Evolutionary conservation across 2,888 invertebrate genomes (phyloP).

Genomic region (Cantharis nigra): DNA sequence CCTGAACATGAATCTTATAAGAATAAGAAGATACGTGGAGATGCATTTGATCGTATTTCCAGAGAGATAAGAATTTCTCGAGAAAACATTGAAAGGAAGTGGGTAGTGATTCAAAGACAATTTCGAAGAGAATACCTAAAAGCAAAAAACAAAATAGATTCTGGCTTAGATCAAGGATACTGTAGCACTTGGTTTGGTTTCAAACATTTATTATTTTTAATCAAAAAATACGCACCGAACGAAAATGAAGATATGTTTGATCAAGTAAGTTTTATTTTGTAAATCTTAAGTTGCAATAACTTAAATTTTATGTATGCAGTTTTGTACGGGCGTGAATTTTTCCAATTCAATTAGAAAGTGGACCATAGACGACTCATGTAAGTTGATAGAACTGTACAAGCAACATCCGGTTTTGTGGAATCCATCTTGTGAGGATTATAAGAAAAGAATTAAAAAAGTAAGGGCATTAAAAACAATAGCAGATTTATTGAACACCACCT

Average conservation of each 20-base stretch:
- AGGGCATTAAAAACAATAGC: constrained; percentile 4
- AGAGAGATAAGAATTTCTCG: not conserved
- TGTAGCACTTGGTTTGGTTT: not conserved
- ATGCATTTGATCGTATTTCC: not conserved
- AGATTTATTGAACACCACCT: constrained; percentile 3
- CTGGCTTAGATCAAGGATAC: not conserved
- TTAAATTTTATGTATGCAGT: not conserved
- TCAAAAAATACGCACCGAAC: not conserved
- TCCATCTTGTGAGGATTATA: not conserved
- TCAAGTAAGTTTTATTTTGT: not conserved
- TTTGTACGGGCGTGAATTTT: not conserved
- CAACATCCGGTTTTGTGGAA: constrained; percentile 2
- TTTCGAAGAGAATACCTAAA: not conserved
- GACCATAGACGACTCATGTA: not conserved
- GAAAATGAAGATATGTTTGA: not conserved
- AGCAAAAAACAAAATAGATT: not conserved
- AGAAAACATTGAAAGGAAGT: not conserved
- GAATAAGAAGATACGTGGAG: not conserved
- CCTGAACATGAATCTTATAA: not conserved
- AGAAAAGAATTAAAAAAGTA: not conserved
- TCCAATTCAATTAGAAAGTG: not conserved
- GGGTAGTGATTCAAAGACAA: not conserved
- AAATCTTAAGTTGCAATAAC: not conserved
- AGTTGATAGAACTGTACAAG: not conserved
- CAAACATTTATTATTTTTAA: not conserved